Evolutionary conservation across 2,888 invertebrate species (phyloP), one percentile per base, ranked within the genome.

Genomic region (Tillus elongatus): DNA sequence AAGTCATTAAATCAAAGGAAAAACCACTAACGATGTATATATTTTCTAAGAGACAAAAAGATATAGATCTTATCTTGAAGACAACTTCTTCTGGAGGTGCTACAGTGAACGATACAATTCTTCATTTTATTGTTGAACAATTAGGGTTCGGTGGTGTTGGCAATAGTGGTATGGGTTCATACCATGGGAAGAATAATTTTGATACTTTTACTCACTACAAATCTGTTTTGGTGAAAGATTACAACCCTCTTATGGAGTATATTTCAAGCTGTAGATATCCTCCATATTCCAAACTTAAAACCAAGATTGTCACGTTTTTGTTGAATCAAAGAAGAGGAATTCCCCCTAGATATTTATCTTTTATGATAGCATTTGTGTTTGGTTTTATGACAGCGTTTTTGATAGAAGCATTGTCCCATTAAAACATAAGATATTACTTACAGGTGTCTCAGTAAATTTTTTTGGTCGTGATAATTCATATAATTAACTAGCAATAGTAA

Each of bases 71-170:
- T 56, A 69, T 95, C 54, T 58, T 79, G 50, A 64, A 72, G 39
- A 79, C 79, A 61, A 87, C 88, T 16, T 77, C 77, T 49, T 79
- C 83, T 63, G 93, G 93, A 44, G 80, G 82, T 47, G 74, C 84
- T 57, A 73, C 79, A 58, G 72, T 86, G 58, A 96, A 96, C 70
- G 95, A 96, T 64, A 79, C 80, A 16, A 60, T 95, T 40, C 75
- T 91, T 75, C 92, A 95, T 57, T 71, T 74, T 63, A 72, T 75
- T 73, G 92, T 92, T 67, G 86, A 87, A 36, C 77, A 82, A 2
- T 67, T 98, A 42, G 97, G 97, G 1, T 98, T 98, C 64, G 97
- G 98, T 36, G 98, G 98, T 6, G 89, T 98, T 35, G 98, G 98
- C 2, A 63, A 70, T 52, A 93, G 93, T 59, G 98, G 98, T 32